These are phyloP conservation scores for Mus minutoides DNA, from an alignment of 2,797 vertebrate genomes.

Conservation along the genomic window DNA sequence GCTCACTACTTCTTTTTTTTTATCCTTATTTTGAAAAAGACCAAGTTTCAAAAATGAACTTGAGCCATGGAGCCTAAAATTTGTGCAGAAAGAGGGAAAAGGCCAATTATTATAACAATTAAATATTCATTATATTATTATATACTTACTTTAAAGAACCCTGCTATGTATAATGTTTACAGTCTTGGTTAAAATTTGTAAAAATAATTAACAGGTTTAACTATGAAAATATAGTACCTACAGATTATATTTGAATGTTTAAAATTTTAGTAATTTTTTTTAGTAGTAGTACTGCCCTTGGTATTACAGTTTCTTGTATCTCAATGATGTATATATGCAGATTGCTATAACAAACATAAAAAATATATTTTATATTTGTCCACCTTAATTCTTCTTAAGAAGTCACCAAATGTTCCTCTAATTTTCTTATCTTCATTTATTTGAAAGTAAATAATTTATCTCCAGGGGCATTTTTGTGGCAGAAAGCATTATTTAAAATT, in stretches of 20 bases:
- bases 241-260: constrained; percentile 45
- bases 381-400: neutral
- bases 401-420: constrained; percentile 43
- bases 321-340: constrained; percentile 48
- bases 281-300: constrained; percentile 55
- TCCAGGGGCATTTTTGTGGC: neutral
- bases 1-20: constrained; percentile 72
- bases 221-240: constrained; percentile 60
- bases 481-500: constrained; percentile 71
- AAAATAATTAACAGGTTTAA: constrained; percentile 31
- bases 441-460: constrained; percentile 80
- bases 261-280: constrained; percentile 59
- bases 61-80: constrained; percentile 79
- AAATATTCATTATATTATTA: constrained; percentile 80
- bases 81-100: constrained; percentile 64
- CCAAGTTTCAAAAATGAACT: constrained; percentile 77
- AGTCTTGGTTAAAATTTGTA: constrained; percentile 58
- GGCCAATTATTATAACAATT: constrained; percentile 79
- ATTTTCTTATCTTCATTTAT: constrained; percentile 67
- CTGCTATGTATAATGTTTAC: neutral
- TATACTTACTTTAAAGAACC: constrained; percentile 12
- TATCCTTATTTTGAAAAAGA: constrained; percentile 79
- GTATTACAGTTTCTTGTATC: neutral
- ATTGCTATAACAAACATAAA: constrained; percentile 28
- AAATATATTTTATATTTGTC: constrained; percentile 57